phyloP scores from a whole-genome alignment of 2,797 vertebrate species.

The Centroberyx gerrardi region DNA sequence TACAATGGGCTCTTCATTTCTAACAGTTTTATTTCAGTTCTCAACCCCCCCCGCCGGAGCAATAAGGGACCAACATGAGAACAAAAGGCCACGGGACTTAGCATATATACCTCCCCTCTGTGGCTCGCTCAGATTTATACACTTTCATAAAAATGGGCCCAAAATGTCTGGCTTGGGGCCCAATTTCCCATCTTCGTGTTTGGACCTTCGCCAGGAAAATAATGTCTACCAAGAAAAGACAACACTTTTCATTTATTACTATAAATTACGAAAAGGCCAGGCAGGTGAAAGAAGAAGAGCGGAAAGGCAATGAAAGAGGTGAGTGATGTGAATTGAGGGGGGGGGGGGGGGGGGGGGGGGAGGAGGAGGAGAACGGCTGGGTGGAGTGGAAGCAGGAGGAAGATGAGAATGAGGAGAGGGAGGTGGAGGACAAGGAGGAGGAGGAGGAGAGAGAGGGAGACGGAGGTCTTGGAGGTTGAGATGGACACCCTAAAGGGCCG shows the following conservation, averaged over 20 bases:
- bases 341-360: slow-evolving; percentile 21
- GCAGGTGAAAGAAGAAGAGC: slow-evolving; percentile 53
- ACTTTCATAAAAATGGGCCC: slow-evolving; percentile 80
- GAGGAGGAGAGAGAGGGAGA: slow-evolving; percentile 14
- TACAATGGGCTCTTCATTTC: slow-evolving; percentile 31
- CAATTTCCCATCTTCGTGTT: slow-evolving; percentile 63
- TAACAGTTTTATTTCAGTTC: slow-evolving; percentile 53
- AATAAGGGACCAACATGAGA: slow-evolving; percentile 63
- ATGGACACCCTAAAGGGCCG: slow-evolving; percentile 38
- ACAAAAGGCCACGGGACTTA: slow-evolving; percentile 70
- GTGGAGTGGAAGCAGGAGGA: slow-evolving; percentile 14
- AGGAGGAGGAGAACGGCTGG: slow-evolving; percentile 6
- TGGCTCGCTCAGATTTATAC: slow-evolving; percentile 78
- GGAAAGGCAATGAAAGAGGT: slow-evolving; percentile 48
- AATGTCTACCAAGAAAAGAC: slow-evolving; percentile 47
- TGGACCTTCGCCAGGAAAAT: slow-evolving; percentile 78
- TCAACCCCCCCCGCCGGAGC: slow-evolving; percentile 23
- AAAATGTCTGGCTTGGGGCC: slow-evolving; percentile 71
- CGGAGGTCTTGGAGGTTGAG: slow-evolving; percentile 27
- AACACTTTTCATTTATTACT: slow-evolving; percentile 60
- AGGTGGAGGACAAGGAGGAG: slow-evolving; percentile 8
- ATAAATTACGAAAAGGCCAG: slow-evolving; percentile 63
- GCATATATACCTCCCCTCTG: slow-evolving; percentile 53
- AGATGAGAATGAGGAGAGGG: slow-evolving; percentile 22
- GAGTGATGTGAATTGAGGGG: slow-evolving; percentile 58